These are phyloP conservation scores for Phoxinus phoxinus DNA, from an alignment of 2,113 vertebrate genomes.

Conservation along the genomic window DNA sequence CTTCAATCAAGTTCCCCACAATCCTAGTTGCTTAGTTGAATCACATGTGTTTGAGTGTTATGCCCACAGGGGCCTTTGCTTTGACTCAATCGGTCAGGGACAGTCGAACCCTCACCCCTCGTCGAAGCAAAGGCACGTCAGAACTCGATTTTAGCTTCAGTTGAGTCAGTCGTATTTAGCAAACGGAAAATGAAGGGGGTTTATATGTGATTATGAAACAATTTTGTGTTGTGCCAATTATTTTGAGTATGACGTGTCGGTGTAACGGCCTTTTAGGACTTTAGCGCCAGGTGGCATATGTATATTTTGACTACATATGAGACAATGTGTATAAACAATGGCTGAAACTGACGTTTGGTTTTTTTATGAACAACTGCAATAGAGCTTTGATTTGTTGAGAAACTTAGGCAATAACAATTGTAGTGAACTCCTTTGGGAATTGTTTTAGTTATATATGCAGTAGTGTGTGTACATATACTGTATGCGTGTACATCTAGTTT, in stretches of 20 bases:
- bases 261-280: slow-evolving; percentile 32
- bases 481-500: slow-evolving; percentile 28
- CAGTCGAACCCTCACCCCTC: slow-evolving; percentile 13
- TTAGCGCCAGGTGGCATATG: slow-evolving; percentile 34
- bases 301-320: slow-evolving; percentile 65
- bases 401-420: slow-evolving; percentile 58
- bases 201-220: slow-evolving; percentile 28
- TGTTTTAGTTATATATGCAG: slow-evolving; percentile 28
- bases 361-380: slow-evolving; percentile 58
- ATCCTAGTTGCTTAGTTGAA: not conserved
- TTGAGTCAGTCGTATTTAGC: slow-evolving; percentile 15
- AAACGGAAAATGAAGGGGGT: slow-evolving; percentile 18
- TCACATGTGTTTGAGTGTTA: slow-evolving; percentile 9
- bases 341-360: slow-evolving; percentile 49
- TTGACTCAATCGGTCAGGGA: slow-evolving; percentile 19
- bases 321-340: slow-evolving; percentile 58
- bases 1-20: slow-evolving; percentile 4
- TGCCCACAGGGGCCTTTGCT: slow-evolving; percentile 11
- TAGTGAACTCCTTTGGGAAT: slow-evolving; percentile 33
- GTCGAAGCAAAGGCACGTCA: slow-evolving; percentile 9
- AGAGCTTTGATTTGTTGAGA: slow-evolving; percentile 62
- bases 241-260: slow-evolving; percentile 34
- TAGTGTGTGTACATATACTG: not conserved
- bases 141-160: slow-evolving; percentile 11
- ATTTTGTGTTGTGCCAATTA: slow-evolving; percentile 53